These are phyloP conservation scores for Hyperoplus immaculatus DNA, from an alignment of 2,797 vertebrate species.

Conservation along the genomic window DNA sequence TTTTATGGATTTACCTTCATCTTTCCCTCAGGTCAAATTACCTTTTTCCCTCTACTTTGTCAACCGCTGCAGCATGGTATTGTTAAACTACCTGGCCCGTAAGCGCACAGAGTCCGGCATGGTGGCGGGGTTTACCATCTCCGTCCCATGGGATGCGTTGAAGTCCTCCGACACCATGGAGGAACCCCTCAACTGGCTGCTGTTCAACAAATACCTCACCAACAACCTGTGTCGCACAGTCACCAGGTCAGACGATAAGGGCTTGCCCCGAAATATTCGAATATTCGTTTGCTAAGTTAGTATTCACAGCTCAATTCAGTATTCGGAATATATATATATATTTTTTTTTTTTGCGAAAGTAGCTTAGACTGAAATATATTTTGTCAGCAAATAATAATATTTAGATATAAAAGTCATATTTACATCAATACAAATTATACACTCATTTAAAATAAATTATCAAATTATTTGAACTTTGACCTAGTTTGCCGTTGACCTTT, in stretches of 20 bases:
- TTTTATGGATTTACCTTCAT: neutral
- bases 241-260: conserved; percentile 64
- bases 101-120: conserved; percentile 74
- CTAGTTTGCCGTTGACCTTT: too few relatives aligned
- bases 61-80: conserved; percentile 80
- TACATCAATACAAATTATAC: too few relatives aligned
- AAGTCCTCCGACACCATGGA: conserved; percentile 86
- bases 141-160: conserved; percentile 85
- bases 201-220: conserved; percentile 87
- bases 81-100: conserved; percentile 88
- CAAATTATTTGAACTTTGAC: too few relatives aligned
- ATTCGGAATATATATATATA: too few relatives aligned
- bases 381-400: too few relatives aligned
- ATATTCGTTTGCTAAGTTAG: too few relatives aligned
- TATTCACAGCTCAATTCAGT: too few relatives aligned
- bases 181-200: conserved; percentile 86
- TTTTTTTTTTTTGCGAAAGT: too few relatives aligned
- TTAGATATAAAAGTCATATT: too few relatives aligned
- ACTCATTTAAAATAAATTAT: too few relatives aligned
- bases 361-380: too few relatives aligned
- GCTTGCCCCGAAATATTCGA: too few relatives aligned
- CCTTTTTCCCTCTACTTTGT: neutral
- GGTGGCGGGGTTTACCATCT: conserved; percentile 86
- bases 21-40: fast-evolving
- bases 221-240: conserved; percentile 74